Base-by-base conservation (phyloP, 64 coral and sea anemone genomes). In the Trachythela sp. region DNA sequence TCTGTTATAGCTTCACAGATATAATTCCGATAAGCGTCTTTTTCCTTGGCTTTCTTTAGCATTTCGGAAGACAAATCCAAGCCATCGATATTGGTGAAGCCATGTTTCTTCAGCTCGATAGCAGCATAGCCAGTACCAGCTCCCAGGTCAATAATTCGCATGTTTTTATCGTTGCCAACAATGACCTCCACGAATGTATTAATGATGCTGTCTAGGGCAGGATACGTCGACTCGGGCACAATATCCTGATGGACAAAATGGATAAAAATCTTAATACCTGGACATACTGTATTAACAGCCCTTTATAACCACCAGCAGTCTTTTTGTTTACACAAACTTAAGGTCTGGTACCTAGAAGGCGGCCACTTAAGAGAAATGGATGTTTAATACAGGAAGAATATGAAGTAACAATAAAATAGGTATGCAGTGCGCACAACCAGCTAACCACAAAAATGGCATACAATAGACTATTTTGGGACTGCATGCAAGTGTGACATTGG, bases 71-170 rank as follows among this genome's bases (percentile, higher is more conserved):
- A 93, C 9, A 89, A 67, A 48, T 98, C 95, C 0, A 98, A 34
- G 38, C 86, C 93, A 86, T 98, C 95, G 36, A 94, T 39, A 84
- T 94, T 98, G 14, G 83, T 84, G 56, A 92, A 98, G 20, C 89
- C 86, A 29, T 89, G 71, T 43, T 94, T 93, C 14, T 56, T 27
- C 22, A 98, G 84, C 3, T 89, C 85, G 54, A 86, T 48, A 10
- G 85, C 93, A 36, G 92, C 93, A 18, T 92, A 84, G 18, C 95
- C 95, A 35, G 95, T 98, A 10, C 95, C 95, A 8, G 93, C 88
- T 37, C 95, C 95, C 41, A 98, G 88, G 72, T 98, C 95, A 70
- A 98, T 70, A 48, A 98, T 98, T 24, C 58, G 92, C 35, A 80
- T 37, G 30, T 80, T 80, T 30, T 80, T 80, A 30, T 80, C 33